Evolutionary conservation across 2,888 invertebrate species (phyloP), one percentile per base, ranked within the genome.

Genomic region (Ischnura elegans): DNA sequence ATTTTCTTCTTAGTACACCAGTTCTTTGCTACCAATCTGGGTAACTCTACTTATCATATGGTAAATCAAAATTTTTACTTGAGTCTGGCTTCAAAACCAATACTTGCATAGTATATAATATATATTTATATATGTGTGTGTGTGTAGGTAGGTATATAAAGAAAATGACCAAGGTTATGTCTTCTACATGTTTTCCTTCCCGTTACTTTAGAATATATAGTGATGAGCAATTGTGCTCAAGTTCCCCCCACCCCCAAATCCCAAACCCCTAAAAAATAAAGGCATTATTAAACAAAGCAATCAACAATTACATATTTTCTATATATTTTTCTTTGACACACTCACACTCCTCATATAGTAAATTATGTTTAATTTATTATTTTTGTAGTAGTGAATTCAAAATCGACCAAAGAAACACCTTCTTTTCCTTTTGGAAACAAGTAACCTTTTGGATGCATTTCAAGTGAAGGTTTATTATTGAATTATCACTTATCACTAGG

Each of bases 111-210:
- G 90, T 90, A 90, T 90, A 90, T 90, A 90, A 90, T 90, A 90
- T 90, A 90, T 90, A 90, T 90, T 90, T 90, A 90, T 90, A 90
- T 90, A 90, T 90, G 90, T 90, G 90, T 90, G 90, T 90, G 90
- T 90, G 90, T 90, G 90, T 90, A 66, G 61, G 90, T 90, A 90
- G 90, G 90, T 90, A 90, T 90, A 90, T 90, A 90, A 90, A 90
- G 90, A 90, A 90, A 90, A 90, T 90, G 90, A 90, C 61, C 90
- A 90, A 90, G 90, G 90, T 90, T 90, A 90, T 90, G 43, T 90
- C 43, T 61, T 61, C 90, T 90, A 90, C 90, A 66, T 90, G 90
- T 90, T 90, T 43, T 61, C 90, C 90, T 55, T 61, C 90, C 90
- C 90, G 90, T 90, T 90, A 90, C 90, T 90, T 90, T 90, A 90